Base-by-base conservation (phyloP, 2,113 vertebrate species). In the Chaetodon trifascialis region DNA sequence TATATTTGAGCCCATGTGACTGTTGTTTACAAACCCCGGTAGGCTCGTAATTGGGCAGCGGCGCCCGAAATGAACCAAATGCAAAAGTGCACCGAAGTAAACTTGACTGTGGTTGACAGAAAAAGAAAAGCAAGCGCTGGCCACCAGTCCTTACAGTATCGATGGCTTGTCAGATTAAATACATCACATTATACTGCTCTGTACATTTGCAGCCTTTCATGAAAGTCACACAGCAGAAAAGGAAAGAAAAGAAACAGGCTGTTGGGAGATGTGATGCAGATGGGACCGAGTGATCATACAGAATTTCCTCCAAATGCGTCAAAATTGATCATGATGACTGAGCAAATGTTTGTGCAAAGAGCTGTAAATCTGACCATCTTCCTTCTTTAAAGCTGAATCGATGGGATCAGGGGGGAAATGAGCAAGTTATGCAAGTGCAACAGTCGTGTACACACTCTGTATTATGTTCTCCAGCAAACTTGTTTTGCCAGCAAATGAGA, bases 41-140 rank as follows among this genome's bases (percentile, higher is more conserved):
- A 59, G 76, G 77, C 65, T 72, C 79, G 64, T 92, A 89, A 89
- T 91, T 91, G 89, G 91, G 36, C 83, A 68, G 72, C 25, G 63
- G 40, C 46, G 6, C 34, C 51, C 47, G 54, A 74, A 89, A 83
- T 85, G 84, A 89, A 64, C 72, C 85, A 25, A 90, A 88, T 73
- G 69, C 69, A 73, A 70, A 81, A 89, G 70, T 36, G 44, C 72
- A 68, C 69, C 70, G 54, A 68, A 64, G 74, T 72, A 67, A 83
- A 88, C 75, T 75, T 17, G 46, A 30, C 46, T 65, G 58, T 11
- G 64, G 77, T 49, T 67, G 77, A 84, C 82, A 67, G 73, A 69
- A 12, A 56, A 42, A 12, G 70, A 64, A 84, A 86, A 88, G 76
- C 82, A 79, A 85, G 67, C 58, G 71, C 76, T 2, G 34, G 63